Evolutionary conservation across 2,113 vertebrate genomes (phyloP).

Genomic region (Albula goreensis): DNA sequence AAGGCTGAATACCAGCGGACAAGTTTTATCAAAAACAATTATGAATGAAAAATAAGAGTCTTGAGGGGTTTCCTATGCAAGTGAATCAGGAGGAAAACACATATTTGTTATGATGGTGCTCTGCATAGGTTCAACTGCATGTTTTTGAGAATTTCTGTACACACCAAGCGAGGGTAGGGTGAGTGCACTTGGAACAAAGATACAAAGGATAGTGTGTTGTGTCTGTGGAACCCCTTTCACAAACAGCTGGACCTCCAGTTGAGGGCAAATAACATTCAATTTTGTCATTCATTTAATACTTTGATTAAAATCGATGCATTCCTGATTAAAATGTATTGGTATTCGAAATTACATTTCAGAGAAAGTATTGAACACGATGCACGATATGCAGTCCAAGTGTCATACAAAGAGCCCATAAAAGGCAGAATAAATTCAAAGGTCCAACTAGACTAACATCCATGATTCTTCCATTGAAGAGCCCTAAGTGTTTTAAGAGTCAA

Average conservation of each 20-base stretch:
- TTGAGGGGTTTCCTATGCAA: neutral
- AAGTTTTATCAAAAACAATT: neutral
- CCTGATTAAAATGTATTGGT: neutral
- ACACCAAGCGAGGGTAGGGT: conserved; percentile 8
- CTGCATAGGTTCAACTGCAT: conserved; percentile 13
- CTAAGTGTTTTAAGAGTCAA: neutral
- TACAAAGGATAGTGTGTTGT: conserved; percentile 42
- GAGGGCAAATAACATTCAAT: neutral
- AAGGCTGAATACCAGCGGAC: neutral
- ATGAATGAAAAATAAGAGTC: neutral
- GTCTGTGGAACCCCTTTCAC: conserved; percentile 64
- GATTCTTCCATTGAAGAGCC: neutral
- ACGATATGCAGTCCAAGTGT: neutral
- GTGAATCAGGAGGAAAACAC: neutral
- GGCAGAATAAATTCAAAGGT: neutral
- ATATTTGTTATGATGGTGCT: neutral
- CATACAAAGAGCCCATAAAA: no score
- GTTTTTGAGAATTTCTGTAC: neutral
- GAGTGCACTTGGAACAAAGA: conserved; percentile 23
- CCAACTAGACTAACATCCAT: neutral
- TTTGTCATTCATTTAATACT: neutral
- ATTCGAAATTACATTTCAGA: neutral
- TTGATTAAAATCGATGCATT: conserved; percentile 1
- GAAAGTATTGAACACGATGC: neutral
- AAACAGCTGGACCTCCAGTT: conserved; percentile 2